Conservation (phyloP, 1,140 invertebrate species). For the Lasaia peninsularis region DNA sequence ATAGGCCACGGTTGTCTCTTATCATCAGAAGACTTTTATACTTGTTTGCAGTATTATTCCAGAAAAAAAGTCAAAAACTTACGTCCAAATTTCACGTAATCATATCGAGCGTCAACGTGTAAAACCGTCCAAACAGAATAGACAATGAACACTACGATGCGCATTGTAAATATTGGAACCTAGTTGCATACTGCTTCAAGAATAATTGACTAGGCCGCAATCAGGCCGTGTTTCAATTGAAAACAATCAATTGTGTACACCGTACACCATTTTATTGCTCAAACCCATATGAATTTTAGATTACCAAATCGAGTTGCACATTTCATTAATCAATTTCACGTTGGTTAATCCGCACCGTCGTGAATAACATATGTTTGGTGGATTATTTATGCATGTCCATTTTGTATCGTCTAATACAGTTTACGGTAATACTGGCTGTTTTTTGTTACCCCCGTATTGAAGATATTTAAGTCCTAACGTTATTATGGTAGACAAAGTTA, state of each 20-base stretch:
- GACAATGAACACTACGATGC: slow-evolving; percentile 6
- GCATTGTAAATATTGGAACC: slow-evolving; percentile 18
- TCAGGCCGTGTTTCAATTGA: slow-evolving; percentile 43
- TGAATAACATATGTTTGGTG: not conserved
- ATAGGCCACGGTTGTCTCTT: no score
- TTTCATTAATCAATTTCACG: not conserved
- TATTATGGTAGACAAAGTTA: no score
- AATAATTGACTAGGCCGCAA: slow-evolving; percentile 33
- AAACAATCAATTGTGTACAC: slow-evolving; percentile 49
- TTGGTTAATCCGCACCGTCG: not conserved
- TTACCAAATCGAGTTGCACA: slow-evolving; percentile 31
- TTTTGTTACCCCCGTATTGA: no score
- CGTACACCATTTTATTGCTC: slow-evolving; percentile 54
- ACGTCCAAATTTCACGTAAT: slow-evolving; percentile 66
- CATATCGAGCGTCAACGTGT: slow-evolving; percentile 27
- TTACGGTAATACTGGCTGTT: no score
- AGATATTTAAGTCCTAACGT: no score
- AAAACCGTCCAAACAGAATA: slow-evolving; percentile 12
- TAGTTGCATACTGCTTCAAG: slow-evolving; percentile 9
- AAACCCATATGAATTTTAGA: slow-evolving; percentile 55
- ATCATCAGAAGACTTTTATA: no score
- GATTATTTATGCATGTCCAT: not conserved
- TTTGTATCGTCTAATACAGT: no score
- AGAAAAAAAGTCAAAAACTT: slow-evolving; percentile 33
- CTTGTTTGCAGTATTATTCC: no score